Evolutionary conservation across 2,113 vertebrate genomes (phyloP), one percentile per base, ranked within the genome.

Genomic region (Nesoenas mayeri): DNA sequence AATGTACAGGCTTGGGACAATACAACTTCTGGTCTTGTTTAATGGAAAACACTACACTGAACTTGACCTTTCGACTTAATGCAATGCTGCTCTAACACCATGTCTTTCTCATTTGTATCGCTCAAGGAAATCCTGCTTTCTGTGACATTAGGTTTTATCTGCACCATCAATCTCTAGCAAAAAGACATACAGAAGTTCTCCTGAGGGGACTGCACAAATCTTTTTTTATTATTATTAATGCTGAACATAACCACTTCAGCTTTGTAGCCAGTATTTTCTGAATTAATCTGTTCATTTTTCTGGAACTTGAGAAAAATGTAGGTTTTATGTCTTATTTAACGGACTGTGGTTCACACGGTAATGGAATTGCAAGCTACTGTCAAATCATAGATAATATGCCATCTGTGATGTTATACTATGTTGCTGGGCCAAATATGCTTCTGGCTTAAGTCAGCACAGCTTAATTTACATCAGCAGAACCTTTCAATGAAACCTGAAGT

Each of bases 361-460:
- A 81, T 44, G 53, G 65, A 92, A 87, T 48, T 89, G 42, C 69
- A 91, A 92, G 65, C 21, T 38, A 67, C 72, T 84, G 64, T 95
- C 64, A 91, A 88, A 91, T 86, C 64, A 94, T 34, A 84, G 79
- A 81, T 60, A 93, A 86, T 64, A 89, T 17, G 51, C 79, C 94
- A 89, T 93, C 83, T 96, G 88, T 88, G 79, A 92, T 88, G 26
- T 74, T 93, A 53, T n/a, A 74, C 22, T 54, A 24, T 86, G 24
- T 70, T 80, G 28, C 73, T 91, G 72, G 85, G 36, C 75, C 75
- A 94, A 88, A 74, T 94, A 92, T 38, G 80, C 42, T 79, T 20
- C 67, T 77, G 13, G 14, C 84, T 9, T 53, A 92, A 95, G 19
- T 60, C 56, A 81, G 44, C 13, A 60, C 10, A 70, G 22, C 20